Conservation (phyloP, 2,113 vertebrate genomes). For the Clarias batrachus region DNA sequence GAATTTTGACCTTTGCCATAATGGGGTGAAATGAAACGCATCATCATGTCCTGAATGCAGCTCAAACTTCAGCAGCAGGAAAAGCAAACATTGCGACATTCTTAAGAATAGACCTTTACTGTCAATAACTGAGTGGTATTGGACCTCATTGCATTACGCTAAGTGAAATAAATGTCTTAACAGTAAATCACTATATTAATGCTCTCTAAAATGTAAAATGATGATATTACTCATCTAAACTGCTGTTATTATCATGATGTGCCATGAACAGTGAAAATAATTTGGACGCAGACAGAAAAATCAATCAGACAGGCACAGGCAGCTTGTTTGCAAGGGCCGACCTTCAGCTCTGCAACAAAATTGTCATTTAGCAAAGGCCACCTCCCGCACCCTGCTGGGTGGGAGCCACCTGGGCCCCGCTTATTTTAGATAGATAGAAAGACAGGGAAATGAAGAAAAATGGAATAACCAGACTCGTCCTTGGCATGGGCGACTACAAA, state of each 20-base stretch:
- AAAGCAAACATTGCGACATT: background rate
- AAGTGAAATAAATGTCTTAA: too few relatives aligned
- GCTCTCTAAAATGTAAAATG: constrained; percentile 21
- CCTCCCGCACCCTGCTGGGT: constrained; percentile 32
- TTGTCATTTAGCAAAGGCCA: constrained; percentile 50
- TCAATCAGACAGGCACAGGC: constrained; percentile 40
- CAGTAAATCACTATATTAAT: background rate
- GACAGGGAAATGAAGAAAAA: constrained; percentile 3
- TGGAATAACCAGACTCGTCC: background rate
- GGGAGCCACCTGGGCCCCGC: constrained; percentile 43
- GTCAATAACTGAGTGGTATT: background rate
- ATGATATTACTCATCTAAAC: constrained; percentile 24
- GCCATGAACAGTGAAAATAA: constrained; percentile 16
- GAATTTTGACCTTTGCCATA: constrained; percentile 38
- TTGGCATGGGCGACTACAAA: background rate
- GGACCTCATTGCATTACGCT: background rate
- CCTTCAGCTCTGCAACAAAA: constrained; percentile 51
- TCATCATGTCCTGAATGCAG: background rate
- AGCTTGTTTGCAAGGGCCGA: constrained; percentile 35
- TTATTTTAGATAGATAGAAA: constrained; percentile 30
- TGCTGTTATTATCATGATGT: constrained; percentile 27
- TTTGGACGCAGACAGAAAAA: constrained; percentile 43
- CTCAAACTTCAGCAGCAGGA: background rate
- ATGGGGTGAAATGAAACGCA: constrained; percentile 38
- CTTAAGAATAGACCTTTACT: background rate